phyloP scores from a whole-genome alignment of 2,113 vertebrate species.

The Equus quagga region DNA sequence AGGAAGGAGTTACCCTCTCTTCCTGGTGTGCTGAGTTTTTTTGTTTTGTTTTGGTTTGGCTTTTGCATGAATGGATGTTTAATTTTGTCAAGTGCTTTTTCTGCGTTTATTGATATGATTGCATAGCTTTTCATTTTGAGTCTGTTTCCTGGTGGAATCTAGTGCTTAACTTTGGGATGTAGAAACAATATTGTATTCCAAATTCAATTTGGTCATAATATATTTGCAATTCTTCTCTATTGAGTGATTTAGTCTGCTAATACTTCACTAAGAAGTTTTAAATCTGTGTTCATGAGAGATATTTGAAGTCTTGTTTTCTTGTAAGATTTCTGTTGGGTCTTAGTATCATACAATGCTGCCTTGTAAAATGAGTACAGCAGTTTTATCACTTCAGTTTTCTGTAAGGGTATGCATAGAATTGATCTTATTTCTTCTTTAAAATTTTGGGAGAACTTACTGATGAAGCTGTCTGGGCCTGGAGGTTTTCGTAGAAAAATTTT shows the following conservation, averaged over 20 bases:
- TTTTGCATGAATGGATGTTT: neutral
- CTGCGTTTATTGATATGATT: too few relatives aligned
- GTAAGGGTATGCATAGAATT: neutral
- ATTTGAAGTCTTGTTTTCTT: neutral
- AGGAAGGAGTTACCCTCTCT: neutral
- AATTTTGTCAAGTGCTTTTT: too few relatives aligned
- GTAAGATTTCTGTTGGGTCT: neutral
- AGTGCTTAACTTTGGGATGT: neutral
- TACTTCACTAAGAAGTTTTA: neutral
- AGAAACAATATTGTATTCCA: neutral
- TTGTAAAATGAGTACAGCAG: neutral
- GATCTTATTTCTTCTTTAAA: neutral
- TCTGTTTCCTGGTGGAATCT: neutral
- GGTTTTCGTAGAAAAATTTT: neutral
- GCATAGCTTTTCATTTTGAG: neutral
- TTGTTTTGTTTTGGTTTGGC: neutral
- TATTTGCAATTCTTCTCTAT: neutral
- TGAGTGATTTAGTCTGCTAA: neutral
- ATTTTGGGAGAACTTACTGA: neutral
- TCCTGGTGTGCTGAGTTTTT: neutral
- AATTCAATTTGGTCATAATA: neutral
- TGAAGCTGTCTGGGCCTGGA: neutral
- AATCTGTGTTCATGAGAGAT: neutral
- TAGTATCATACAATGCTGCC: neutral
- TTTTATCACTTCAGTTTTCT: neutral